Evolutionary conservation across 1,140 invertebrate genomes (phyloP), one percentile per base, ranked within the genome.

Genomic region (Branchinecta lynchi): DNA sequence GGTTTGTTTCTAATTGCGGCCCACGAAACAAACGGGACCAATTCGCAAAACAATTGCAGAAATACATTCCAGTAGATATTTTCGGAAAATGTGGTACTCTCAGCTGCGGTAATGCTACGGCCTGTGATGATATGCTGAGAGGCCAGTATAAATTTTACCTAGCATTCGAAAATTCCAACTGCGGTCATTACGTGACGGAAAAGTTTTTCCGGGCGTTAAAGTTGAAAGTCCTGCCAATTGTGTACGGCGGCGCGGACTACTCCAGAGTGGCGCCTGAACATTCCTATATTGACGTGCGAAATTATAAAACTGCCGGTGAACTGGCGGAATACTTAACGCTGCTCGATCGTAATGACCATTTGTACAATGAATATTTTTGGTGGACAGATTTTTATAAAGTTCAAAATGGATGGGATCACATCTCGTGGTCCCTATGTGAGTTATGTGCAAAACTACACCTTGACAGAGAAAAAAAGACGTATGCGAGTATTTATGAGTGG

Each of bases 1-100:
- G 85, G 85, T 82, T 87, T 71, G 84, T 86, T 3, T 85, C 83
- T 66, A 84, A 87, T 74, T 89, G 87, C 73, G 12, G 73, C 3
- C 78, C 83, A 0, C 73, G 71, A 10, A 84, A 83, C 72, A 76
- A 76, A 3, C 76, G 87, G 12, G 77, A 84, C 72, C 65, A 77
- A 0, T 86, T 84, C 73, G 84, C 83, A 0, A 69, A 75, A n/a
- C 76, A 85, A 71, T 76, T 89, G 3, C 73, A 79, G 66, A 78
- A 80, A 45, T 77, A 82, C 72, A 80, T 89, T 66, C 66, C 75
- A 6, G 81, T 89, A 7, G 86, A 66, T 66, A 17, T 66, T 66
- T 66, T 32, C 15, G 65, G 65, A 0, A 7, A n/a, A 66, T 66
- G 65, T 15, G 65, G 65, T 9, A 66, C 21, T 9, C 43, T 66